Percentiles rank a stretch among this genome's conserved stretches.
phyloP scores from a whole-genome alignment of 2,113 vertebrate genomes.

The Phalacrocorax brasilianus region DNA sequence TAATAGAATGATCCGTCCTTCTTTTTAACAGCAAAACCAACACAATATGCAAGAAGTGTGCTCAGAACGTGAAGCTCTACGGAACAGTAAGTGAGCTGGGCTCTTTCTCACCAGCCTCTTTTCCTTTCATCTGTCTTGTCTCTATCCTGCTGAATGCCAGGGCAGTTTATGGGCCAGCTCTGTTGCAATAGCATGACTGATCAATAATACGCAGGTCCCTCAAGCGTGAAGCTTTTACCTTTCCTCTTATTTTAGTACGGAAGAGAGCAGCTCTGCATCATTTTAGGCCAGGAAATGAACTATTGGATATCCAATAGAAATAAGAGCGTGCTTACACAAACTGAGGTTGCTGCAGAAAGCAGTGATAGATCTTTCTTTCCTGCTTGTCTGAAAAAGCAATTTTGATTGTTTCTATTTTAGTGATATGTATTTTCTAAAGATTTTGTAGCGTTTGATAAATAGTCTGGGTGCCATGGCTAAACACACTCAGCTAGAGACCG shows the following conservation, averaged over 20 bases:
- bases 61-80: slow-evolving; percentile 82
- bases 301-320: background rate
- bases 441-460: background rate
- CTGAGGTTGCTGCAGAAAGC: background rate
- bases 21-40: slow-evolving; percentile 77
- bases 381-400: background rate
- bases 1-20: background rate
- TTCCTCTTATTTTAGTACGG: background rate
- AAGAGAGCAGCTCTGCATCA: background rate
- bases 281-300: background rate
- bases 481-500: background rate
- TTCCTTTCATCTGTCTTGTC: background rate
- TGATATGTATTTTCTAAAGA: background rate
- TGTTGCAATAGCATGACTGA: background rate
- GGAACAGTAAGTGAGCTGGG: slow-evolving; percentile 74
- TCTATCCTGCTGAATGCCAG: background rate
- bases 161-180: background rate
- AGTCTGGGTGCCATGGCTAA: background rate
- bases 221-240: background rate
- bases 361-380: background rate
- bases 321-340: background rate
- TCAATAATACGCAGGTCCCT: background rate
- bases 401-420: background rate
- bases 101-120: background rate
- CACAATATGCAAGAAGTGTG: slow-evolving; percentile 84